Base-by-base conservation (phyloP, 2,888 invertebrate species). In the Ochropleura leucogaster region DNA sequence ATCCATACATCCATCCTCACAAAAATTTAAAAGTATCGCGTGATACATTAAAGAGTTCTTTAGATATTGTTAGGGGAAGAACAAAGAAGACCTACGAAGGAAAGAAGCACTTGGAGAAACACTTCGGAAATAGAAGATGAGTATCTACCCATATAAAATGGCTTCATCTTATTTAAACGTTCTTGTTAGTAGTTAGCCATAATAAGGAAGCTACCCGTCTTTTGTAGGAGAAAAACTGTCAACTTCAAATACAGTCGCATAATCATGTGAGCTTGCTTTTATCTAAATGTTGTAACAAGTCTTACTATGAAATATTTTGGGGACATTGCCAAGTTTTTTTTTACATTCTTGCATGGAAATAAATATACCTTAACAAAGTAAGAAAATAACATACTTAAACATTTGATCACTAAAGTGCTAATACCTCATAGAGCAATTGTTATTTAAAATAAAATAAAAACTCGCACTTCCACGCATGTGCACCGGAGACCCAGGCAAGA, bases 391-490 rank as follows among this genome's bases (percentile, higher is more conserved):
- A 30, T n/a, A 40, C 12, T 47, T 46, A 67, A 47, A 73, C 18
- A 57, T 16, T 42, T 14, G 6, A 62, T 46, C 49, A 9, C 49
- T 60, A 64, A 80, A 44, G 30, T 40, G 12, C 1, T 0, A 42
- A 64, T 42, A 63, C 30, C 30, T 30, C 30, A n/a, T 3, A 46
- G 10, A 14, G n/a, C 47, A 12, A 46, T 59, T 68, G 10, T 49
- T 18, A 20, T 20, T 12, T 8, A 30, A n/a, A 65, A 47, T 66
- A 57, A 9, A 40, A 67, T 5, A 51, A 76, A 14, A 67, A 57
- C 53, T 47, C 18, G 16, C 12, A 63, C 6, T 42, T 18, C 42
- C 46, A 80, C 80, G 73, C 80, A 83, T 65, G 65, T 83, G 73
- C 84, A 79, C 62, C 66, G 8, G 40, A 44, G 16, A n/a, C 44